Evolutionary conservation across 1,140 invertebrate species (phyloP), one percentile per base, ranked within the genome.

Genomic region (Palaemon carinicauda): DNA sequence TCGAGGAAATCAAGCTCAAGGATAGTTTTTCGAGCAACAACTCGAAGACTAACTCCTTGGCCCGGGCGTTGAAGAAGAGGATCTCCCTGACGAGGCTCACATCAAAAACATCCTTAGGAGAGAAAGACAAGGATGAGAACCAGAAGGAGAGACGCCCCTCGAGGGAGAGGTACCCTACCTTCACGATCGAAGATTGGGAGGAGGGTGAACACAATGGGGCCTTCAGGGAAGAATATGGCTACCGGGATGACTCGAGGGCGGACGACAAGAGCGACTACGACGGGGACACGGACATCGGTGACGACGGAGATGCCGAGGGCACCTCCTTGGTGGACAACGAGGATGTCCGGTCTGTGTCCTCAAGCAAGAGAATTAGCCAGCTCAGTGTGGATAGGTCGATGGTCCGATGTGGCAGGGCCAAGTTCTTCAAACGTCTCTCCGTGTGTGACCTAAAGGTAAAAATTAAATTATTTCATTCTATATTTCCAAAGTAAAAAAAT

Each of bases 401-500:
- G 87, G 87, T 88, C 29, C 33, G 75, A 27, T 82, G 87, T 56
- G 87, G 87, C 17, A 41, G 87, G 31, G 87, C 87, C 33, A 88
- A 88, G 81, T 88, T 88, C 75, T 88, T 82, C 87, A 88, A 88
- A 65, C 50, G 87, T 1, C 81, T 88, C 71, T 88, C 87, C 41
- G 81, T 88, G 5, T 88, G 87, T 52, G 87, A 88, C 81, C 81
- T 88, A 41, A 88, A 88, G 87, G 87, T 88, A 88, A 80, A 60
- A 41, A 80, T 65, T 0, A 12, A 10, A 14, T 41, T 0, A 3
- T 29, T 51, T 75, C 41, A 7, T 50, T 7, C 1, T 51, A 1
- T 24, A 1, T n/a, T 60, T n/a, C 12, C 24, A 17, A 33, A 29
- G 9, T 41, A 41, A 12, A 65, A 9, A 19, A 17, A 3, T 21